Evolutionary conservation across 2,797 vertebrate species (phyloP).

Genomic region (Sebastes vulpes): DNA sequence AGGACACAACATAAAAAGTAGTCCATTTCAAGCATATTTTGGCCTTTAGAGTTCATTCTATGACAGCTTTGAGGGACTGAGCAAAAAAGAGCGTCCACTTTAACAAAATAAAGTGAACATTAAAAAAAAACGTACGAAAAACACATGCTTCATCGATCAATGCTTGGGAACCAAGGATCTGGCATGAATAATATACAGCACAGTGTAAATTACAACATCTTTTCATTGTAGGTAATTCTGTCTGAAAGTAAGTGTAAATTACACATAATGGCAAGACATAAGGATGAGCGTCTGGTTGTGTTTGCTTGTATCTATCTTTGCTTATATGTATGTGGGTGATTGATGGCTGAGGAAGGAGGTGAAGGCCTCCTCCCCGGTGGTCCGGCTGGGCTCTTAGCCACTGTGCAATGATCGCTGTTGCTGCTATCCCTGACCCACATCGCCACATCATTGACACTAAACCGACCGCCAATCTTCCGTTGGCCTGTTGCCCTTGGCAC

Average conservation of each 20-base stretch:
- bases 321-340: constrained; percentile 73
- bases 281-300: constrained; percentile 60
- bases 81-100: not conserved
- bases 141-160: constrained; percentile 31
- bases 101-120: constrained; percentile 4
- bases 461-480: constrained; percentile 79
- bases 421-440: constrained; percentile 83
- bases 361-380: constrained; percentile 85
- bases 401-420: constrained; percentile 82
- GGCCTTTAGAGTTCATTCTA: not conserved
- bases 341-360: constrained; percentile 74
- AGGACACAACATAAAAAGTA: not conserved
- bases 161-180: constrained; percentile 3
- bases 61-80: not conserved
- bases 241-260: constrained; percentile 23
- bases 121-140: not conserved
- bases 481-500: constrained; percentile 73
- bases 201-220: constrained; percentile 13
- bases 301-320: constrained; percentile 77
- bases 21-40: not conserved
- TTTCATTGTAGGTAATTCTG: constrained; percentile 1
- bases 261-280: constrained; percentile 26
- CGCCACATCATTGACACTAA: constrained; percentile 83
- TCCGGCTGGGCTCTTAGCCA: constrained; percentile 83
- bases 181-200: constrained; percentile 25